These are phyloP conservation scores for Gulo gulo DNA, from an alignment of 2,113 vertebrate genomes.

Conservation along the genomic window DNA sequence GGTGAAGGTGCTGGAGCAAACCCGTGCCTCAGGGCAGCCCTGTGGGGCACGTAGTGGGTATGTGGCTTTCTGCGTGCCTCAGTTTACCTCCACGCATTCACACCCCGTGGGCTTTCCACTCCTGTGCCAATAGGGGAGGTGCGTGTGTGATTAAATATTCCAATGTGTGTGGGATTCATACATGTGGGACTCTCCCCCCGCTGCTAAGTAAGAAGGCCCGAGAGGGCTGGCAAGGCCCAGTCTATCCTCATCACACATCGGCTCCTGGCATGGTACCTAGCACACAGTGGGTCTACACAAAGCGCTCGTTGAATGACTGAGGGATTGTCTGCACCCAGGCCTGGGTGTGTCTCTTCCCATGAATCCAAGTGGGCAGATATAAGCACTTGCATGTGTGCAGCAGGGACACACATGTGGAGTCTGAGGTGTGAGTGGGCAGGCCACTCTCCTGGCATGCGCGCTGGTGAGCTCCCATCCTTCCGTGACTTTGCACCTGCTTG, in stretches of 20 bases:
- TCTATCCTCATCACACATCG: not conserved
- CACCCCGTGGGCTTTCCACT: not conserved
- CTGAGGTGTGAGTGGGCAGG: not conserved
- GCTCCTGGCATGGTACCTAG: not conserved
- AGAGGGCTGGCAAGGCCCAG: not conserved
- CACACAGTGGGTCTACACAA: fast-evolving
- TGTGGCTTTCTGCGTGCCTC: fast-evolving
- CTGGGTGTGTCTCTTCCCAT: not conserved
- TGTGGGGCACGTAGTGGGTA: not conserved
- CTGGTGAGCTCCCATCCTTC: not conserved
- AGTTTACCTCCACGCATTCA: not conserved
- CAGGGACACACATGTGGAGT: not conserved
- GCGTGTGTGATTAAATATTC: not conserved
- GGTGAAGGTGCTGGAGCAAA: fast-evolving
- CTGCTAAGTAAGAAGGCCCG: not conserved
- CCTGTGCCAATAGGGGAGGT: no score
- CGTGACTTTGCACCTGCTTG: not conserved
- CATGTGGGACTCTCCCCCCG: not conserved
- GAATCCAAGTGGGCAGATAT: not conserved
- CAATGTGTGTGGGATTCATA: not conserved
- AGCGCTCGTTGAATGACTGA: not conserved
- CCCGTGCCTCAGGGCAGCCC: not conserved
- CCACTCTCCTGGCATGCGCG: fast-evolving
- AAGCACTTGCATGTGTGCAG: fast-evolving
- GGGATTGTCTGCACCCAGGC: not conserved